A percentile compares a stretch with the other conserved stretches of the same genome.
Conservation (phyloP, 2,797 vertebrate genomes). For the Bucorvus abyssinicus region DNA sequence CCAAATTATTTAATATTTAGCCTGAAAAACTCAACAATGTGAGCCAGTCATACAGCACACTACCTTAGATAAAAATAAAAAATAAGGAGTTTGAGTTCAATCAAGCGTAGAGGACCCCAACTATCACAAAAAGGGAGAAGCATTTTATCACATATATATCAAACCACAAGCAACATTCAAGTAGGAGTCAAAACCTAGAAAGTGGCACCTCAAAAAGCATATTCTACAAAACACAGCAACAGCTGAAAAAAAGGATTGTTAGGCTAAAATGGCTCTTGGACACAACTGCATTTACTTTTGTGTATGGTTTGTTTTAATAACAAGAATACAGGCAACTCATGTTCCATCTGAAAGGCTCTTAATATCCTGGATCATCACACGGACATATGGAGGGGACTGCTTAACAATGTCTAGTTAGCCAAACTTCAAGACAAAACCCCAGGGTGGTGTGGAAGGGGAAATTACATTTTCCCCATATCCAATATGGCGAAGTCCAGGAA, state of each 20-base stretch:
- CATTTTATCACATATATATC: background rate
- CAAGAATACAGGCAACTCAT: background rate
- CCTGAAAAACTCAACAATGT: background rate
- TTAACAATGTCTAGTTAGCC: background rate
- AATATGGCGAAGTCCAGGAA: background rate
- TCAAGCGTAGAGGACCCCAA: background rate
- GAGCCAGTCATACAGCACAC: background rate
- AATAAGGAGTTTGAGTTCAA: background rate
- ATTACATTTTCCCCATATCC: background rate
- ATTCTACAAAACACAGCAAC: background rate
- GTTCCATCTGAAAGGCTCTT: background rate
- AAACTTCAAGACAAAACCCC: background rate
- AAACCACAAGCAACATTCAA: background rate
- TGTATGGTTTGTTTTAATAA: background rate
- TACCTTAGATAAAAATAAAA: background rate
- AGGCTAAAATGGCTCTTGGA: background rate
- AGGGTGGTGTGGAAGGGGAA: background rate
- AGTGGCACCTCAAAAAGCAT: background rate
- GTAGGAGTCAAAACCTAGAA: background rate
- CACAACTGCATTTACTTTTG: fast-evolving
- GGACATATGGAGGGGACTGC: background rate
- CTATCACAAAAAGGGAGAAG: background rate
- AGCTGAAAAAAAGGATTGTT: background rate
- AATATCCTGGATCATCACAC: background rate
- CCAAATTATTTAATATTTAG: background rate